phyloP scores from a whole-genome alignment of 2,113 vertebrate genomes.

The Orcinus orca region DNA sequence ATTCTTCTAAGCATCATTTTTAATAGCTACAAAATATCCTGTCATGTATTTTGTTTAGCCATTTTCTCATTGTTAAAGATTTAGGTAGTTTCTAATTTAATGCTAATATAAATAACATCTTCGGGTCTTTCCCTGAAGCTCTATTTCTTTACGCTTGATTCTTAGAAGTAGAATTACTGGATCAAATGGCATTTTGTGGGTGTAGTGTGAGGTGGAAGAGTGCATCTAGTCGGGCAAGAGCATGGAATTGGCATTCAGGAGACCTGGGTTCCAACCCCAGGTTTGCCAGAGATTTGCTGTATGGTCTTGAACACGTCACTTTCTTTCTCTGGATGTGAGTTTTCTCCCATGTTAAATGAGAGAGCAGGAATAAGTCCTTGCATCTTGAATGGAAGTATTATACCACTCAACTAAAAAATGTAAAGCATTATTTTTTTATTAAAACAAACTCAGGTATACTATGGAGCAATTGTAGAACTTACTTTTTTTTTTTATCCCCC shows the following conservation, averaged over 20 bases:
- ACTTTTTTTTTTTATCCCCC: neutral
- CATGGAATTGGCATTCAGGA: too few relatives aligned
- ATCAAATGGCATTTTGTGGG: neutral
- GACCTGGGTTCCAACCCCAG: neutral
- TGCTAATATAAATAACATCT: neutral
- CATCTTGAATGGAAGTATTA: neutral
- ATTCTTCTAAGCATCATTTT: neutral
- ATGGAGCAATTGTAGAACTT: neutral
- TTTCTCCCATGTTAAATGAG: neutral
- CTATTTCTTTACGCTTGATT: neutral
- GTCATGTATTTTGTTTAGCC: neutral
- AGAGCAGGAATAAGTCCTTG: neutral
- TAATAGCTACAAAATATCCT: neutral
- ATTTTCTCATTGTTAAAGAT: neutral
- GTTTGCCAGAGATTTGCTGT: neutral
- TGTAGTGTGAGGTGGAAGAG: neutral
- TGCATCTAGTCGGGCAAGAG: neutral
- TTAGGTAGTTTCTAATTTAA: neutral
- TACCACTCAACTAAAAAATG: neutral
- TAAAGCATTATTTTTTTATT: neutral
- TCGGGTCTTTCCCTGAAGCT: neutral
- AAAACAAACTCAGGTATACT: neutral
- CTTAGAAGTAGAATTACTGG: neutral
- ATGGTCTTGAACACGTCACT: neutral
- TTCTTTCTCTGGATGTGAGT: neutral